Percentiles rank a stretch among this genome's conserved stretches.
These are phyloP conservation scores for Ranitomeya variabilis DNA, from an alignment of 2,113 vertebrate genomes.

Conservation along the genomic window DNA sequence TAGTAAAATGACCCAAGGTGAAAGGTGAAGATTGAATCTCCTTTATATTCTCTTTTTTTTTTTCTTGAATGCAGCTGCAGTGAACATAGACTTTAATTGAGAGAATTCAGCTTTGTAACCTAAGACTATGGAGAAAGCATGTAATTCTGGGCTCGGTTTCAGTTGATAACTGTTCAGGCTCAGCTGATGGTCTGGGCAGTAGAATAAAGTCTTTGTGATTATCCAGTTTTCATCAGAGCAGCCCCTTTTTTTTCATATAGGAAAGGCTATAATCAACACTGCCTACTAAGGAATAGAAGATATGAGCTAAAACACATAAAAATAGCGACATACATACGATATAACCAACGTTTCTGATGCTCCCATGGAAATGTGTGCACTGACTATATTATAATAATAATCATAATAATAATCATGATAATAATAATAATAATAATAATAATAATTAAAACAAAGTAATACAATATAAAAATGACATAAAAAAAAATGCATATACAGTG, in stretches of 20 bases:
- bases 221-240: conserved; percentile 62
- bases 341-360: background rate
- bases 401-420: too few relatives aligned
- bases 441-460: too few relatives aligned
- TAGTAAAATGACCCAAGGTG: conserved; percentile 74
- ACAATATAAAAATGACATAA: too few relatives aligned
- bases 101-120: conserved; percentile 73
- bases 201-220: conserved; percentile 77
- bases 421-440: too few relatives aligned
- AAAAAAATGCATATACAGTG: too few relatives aligned
- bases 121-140: conserved; percentile 69
- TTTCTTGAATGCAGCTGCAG: conserved; percentile 75
- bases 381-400: too few relatives aligned
- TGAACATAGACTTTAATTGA: conserved; percentile 74
- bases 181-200: conserved; percentile 67
- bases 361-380: too few relatives aligned
- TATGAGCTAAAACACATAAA: conserved; percentile 20
- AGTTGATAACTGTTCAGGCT: conserved; percentile 71
- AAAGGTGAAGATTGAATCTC: conserved; percentile 77
- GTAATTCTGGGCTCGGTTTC: conserved; percentile 74
- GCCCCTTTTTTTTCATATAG: conserved; percentile 62
- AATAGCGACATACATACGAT: conserved; percentile 1
- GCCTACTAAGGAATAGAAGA: conserved; percentile 41
- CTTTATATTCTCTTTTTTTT: conserved; percentile 62
- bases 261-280: conserved; percentile 59